Evolutionary conservation across 2,888 invertebrate genomes (phyloP).

Genomic region (Apotomis turbidana): DNA sequence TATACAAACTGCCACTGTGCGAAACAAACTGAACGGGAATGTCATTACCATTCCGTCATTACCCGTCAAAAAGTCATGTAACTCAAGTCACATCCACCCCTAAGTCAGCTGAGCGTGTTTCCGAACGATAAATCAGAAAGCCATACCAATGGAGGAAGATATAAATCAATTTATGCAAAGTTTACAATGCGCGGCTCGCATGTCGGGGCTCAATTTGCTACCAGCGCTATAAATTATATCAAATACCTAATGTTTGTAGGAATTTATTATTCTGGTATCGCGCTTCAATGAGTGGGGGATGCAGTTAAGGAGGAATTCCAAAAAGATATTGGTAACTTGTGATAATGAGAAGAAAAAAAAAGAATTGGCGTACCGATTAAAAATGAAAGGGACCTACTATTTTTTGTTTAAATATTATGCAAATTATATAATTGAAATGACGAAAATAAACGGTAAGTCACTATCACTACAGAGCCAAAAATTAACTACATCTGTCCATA

Average conservation of each 20-base stretch:
- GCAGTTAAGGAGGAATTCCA: background rate
- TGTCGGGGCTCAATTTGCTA: conserved; percentile 64
- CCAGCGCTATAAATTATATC: conserved; percentile 43
- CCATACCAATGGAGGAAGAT: conserved; percentile 72
- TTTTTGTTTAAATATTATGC: too few relatives aligned
- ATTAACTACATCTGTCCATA: too few relatives aligned
- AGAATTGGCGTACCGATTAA: too few relatives aligned
- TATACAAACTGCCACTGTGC: too few relatives aligned
- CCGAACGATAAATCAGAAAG: conserved; percentile 66
- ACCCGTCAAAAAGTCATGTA: conserved; percentile 51
- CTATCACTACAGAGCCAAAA: too few relatives aligned
- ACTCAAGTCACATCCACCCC: conserved; percentile 11
- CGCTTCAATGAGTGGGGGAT: conserved; percentile 6
- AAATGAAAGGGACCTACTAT: too few relatives aligned
- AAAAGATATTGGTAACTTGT: background rate
- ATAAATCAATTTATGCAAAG: conserved; percentile 80
- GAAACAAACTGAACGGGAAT: background rate
- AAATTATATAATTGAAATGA: too few relatives aligned
- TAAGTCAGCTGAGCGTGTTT: conserved; percentile 59
- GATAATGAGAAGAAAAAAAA: too few relatives aligned
- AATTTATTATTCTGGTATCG: conserved; percentile 33
- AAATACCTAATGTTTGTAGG: conserved; percentile 36
- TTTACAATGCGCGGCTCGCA: conserved; percentile 79
- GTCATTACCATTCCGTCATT: conserved; percentile 12
- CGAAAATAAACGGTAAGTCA: too few relatives aligned